phyloP scores from a whole-genome alignment of 2,113 vertebrate species.

The Cyprichromis sp. region DNA sequence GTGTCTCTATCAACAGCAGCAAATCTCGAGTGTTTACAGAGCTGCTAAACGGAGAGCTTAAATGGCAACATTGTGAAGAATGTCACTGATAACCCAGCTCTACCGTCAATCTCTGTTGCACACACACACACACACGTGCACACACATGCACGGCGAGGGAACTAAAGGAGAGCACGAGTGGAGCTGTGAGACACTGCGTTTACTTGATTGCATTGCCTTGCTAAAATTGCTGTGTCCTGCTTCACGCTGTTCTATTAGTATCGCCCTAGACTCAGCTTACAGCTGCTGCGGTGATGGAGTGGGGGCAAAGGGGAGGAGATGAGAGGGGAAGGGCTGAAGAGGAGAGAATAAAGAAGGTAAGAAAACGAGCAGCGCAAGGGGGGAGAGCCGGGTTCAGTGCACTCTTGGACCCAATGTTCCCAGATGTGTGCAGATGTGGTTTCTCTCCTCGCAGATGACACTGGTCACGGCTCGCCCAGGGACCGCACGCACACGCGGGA shows the following conservation, averaged over 20 bases:
- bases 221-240: slow-evolving; percentile 6
- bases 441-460: neutral
- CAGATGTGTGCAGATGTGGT: slow-evolving; percentile 40
- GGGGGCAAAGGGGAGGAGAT: neutral
- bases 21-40: neutral
- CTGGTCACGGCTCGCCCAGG: neutral
- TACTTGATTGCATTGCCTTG: neutral
- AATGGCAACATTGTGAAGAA: slow-evolving; percentile 29
- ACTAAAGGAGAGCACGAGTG: neutral
- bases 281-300: neutral
- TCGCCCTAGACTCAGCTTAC: neutral
- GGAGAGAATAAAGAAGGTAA: neutral
- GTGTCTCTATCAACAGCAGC: neutral
- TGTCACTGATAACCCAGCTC: neutral
- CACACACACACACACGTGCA: neutral
- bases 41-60: neutral
- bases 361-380: neutral
- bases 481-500: neutral
- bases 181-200: neutral
- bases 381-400: slow-evolving; percentile 1
- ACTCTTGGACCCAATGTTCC: slow-evolving; percentile 35
- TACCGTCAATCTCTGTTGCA: neutral
- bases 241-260: neutral
- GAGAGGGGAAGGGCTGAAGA: neutral
- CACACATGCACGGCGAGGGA: rapidly evolving